phyloP scores from a whole-genome alignment of 1,140 invertebrate genomes.

The silkworm (Bombyx mori) region ASM3026992v2 NC_085116.1:8626001-8626500 shows the following conservation, averaged over 20 bases:
- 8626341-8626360: constrained; percentile 76
- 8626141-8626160: not conserved
- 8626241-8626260: constrained; percentile 22
- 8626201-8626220: not conserved
- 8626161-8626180: not conserved
- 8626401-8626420: constrained; percentile 77
- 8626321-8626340: constrained; percentile 72
- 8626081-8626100: constrained; percentile 73
- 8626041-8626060: constrained; percentile 78
- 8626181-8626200: not conserved
- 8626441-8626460: constrained; percentile 80
- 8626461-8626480: constrained; percentile 75
- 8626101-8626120: not conserved
- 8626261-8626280: constrained; percentile 51
- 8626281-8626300: constrained; percentile 76
- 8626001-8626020: constrained; percentile 80
- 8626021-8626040: constrained; percentile 83
- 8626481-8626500: constrained; percentile 76
- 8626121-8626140: not conserved
- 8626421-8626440: constrained; percentile 75
- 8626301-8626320: constrained; percentile 79
- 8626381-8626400: constrained; percentile 77
- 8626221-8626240: too few species aligned
- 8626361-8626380: constrained; percentile 75
- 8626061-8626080: constrained; percentile 80